Base-by-base conservation (phyloP, 2,888 invertebrate genomes). In the Pyrochroa serraticornis region DNA sequence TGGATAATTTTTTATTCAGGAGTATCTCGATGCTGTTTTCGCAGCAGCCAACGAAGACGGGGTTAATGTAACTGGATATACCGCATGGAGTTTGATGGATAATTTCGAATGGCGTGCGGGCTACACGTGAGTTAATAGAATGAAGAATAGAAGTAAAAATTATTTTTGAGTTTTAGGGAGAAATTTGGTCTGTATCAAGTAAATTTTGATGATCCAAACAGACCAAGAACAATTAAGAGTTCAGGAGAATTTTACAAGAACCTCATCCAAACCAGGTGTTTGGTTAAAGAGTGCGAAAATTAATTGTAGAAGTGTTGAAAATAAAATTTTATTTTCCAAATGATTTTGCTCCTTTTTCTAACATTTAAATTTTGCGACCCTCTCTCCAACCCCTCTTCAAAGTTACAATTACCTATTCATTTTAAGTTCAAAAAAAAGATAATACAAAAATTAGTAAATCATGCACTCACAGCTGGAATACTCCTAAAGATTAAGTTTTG, bases 101-200 rank as follows among this genome's bases (percentile, higher is more conserved):
- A 72, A 75, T 62, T 75, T 75, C 38, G 75, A 76, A 63, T 76
- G 92, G 92, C 44, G 35, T 5, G 51, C 58, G 9, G 76, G 75
- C 42, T 75, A 72, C 52, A 64, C 61, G 74, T 76, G 69, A 85
- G 86, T 13, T 35, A 10, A 14, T 7, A 7, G 3, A n/a, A 47
- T 9, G 33, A 44, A 6, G n/a, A 22, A 46, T 8, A 2, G 22
- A 3, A 22, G 5, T 22, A 3, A 22, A 5, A 3, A 3, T 22
- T 22, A 22, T 22, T 22, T 22, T 5, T 2, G 5, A 22, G 5
- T 58, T 58, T 50, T 39, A 59, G 59, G 13, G 22, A 46, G 9
- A 48, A 47, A 6, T 59, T 46, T 55, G 59, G 59, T 10, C 38
- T 59, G 2, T 46, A 50, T n/a, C 49, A 45, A 35, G 50, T 54